Conservation (phyloP, 2,113 vertebrate species). For the Lathamus discolor region DNA sequence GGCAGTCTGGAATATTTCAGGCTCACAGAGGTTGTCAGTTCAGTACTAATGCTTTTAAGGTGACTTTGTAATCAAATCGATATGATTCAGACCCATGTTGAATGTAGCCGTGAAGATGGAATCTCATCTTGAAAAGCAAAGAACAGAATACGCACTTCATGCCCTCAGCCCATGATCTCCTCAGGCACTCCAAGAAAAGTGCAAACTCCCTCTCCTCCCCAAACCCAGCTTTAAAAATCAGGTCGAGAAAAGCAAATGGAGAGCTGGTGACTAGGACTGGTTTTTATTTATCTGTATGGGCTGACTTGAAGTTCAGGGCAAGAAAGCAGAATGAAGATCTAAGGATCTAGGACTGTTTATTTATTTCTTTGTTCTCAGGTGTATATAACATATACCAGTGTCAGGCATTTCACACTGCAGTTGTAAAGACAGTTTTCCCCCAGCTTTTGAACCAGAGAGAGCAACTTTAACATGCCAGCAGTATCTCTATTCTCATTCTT, state of each 20-base stretch:
- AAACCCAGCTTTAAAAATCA: constrained; percentile 36
- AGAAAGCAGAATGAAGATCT: background rate
- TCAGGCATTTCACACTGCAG: background rate
- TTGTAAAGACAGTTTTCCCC: constrained; percentile 10
- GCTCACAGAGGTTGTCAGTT: background rate
- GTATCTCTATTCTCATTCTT: constrained; percentile 34
- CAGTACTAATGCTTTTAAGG: constrained; percentile 18
- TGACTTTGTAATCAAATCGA: constrained; percentile 46
- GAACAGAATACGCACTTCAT: background rate
- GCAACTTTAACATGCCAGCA: background rate
- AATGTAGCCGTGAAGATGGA: background rate
- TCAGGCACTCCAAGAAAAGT: constrained; percentile 15
- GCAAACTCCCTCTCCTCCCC: background rate
- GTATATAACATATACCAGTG: background rate
- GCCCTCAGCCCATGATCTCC: background rate
- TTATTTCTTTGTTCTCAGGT: background rate
- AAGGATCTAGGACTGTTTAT: constrained; percentile 20
- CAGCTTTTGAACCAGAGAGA: constrained; percentile 2
- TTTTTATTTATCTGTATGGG: background rate
- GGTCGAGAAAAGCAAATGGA: constrained; percentile 20
- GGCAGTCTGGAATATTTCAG: constrained; percentile 51
- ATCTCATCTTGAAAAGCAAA: constrained; percentile 12
- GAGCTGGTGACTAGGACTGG: background rate
- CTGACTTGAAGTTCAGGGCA: background rate
- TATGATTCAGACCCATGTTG: background rate